Percentiles rank a stretch among this genome's conserved stretches.
phyloP scores from a whole-genome alignment of 1,140 invertebrate species.

The Drosophila setifemur region DNA sequence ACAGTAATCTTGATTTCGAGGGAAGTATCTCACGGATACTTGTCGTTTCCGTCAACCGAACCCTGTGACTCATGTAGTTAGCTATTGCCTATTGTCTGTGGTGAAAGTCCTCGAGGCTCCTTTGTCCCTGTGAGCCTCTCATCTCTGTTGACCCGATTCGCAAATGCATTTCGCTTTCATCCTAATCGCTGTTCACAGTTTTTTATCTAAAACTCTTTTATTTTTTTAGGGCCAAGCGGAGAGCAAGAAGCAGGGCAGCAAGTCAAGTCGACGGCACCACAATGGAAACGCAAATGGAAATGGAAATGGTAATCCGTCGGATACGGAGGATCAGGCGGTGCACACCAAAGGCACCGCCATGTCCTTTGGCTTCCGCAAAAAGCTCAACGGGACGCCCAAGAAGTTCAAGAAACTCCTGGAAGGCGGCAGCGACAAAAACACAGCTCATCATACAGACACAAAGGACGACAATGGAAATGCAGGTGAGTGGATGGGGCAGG shows the following conservation, averaged over 20 bases:
- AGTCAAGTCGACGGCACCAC: constrained; percentile 43
- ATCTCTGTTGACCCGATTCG: constrained; percentile 57
- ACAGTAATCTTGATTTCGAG: constrained; percentile 8
- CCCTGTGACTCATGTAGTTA: too few species aligned
- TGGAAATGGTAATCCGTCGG: constrained; percentile 27
- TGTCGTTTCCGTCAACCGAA: too few species aligned
- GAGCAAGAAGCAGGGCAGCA: constrained; percentile 76
- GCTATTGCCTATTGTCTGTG: constrained; percentile 21
- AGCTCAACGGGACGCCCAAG: constrained; percentile 76
- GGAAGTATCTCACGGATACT: constrained; percentile 33
- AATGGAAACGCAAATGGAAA: constrained; percentile 54
- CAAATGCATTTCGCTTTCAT: constrained; percentile 41
- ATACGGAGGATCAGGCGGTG: constrained; percentile 24
- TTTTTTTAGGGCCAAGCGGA: constrained; percentile 76
- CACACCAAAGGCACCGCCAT: constrained; percentile 83
- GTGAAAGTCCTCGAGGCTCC: constrained; percentile 30
- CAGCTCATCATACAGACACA: constrained; percentile 34
- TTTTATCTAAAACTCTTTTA: not conserved
- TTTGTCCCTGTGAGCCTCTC: constrained; percentile 30
- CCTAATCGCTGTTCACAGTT: constrained; percentile 35
- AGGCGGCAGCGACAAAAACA: constrained; percentile 10
- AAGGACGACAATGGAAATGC: constrained; percentile 81
- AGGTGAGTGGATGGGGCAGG: constrained; percentile 63
- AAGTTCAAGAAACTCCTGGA: constrained; percentile 80
- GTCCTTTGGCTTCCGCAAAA: constrained; percentile 83